Percentiles rank a stretch among this genome's conserved stretches.
These are phyloP conservation scores for Pygocentrus nattereri DNA, from an alignment of 2,797 vertebrate genomes.

Conservation along the genomic window DNA sequence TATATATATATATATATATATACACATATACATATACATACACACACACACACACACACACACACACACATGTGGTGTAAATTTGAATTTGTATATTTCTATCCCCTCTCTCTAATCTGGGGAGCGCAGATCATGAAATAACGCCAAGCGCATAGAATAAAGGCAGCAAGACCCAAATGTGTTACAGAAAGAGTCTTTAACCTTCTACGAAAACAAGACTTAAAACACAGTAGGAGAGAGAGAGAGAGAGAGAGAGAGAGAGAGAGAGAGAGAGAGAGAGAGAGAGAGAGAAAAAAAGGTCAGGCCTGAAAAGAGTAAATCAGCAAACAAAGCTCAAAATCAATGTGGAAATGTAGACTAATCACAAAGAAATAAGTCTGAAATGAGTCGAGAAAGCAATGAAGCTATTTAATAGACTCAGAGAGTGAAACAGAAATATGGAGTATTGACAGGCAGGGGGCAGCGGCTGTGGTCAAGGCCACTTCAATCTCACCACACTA, in stretches of 20 bases:
- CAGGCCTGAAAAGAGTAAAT: neutral
- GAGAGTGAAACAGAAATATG: neutral
- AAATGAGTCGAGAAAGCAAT: neutral
- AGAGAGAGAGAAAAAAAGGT: neutral
- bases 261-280: too few relatives aligned
- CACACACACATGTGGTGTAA: too few relatives aligned
- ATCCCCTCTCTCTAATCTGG: neutral
- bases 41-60: too few relatives aligned
- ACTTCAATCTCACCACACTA: neutral
- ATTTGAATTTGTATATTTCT: neutral
- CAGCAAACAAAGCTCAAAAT: neutral
- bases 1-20: too few relatives aligned
- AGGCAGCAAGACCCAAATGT: neutral
- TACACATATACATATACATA: too few relatives aligned
- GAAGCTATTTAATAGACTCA: neutral
- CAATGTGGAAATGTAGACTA: neutral
- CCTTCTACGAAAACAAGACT: neutral
- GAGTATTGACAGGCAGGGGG: neutral
- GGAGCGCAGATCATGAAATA: neutral
- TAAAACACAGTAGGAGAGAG: neutral
- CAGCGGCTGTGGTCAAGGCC: neutral
- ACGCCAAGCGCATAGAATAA: too few relatives aligned
- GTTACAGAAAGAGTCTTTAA: neutral
- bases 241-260: too few relatives aligned
- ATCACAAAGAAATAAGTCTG: neutral